Base-by-base conservation (phyloP, 2,113 vertebrate species). In the Rhinopomastus cyanomelas region DNA sequence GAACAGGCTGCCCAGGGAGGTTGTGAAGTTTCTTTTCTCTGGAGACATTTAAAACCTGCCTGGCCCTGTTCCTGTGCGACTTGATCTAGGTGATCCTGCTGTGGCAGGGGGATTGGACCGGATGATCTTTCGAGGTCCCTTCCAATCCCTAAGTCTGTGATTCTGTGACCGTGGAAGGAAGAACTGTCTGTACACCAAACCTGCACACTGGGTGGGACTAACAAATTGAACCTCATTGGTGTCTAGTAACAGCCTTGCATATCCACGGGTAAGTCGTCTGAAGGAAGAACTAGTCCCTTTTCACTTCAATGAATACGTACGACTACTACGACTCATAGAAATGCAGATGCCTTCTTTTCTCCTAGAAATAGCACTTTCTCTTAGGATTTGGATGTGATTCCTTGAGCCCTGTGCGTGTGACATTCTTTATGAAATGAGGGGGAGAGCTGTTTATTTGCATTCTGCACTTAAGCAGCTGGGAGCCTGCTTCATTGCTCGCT, bases 271-370 rank as follows among this genome's bases (percentile, higher is more conserved):
- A 73, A 22, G 72, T 68, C 32, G 44, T 75, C 69, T 90, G 90
- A 89, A 88, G 77, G 85, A 94, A 94, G 82, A 88, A 71, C 84
- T 78, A 53, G 57, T 74, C 52, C 23, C 51, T 88, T 88, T 81
- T 88, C 74, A 61, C 59, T 85, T 80, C 83, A 37, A 8, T 56
- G 44, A 72, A 44, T 44, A 59, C 2, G 1, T 82, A 83, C 34
- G 67, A 25, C 34, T 88, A n/a, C 79, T 65, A 23, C 62, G 76
- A 56, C 52, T 76, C 37, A 37, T 17, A 59, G 67, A 57, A 90
- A 93, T 37, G 39, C 30, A 48, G 23, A 29, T 80, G 44, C 16
- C 12, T 34, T 62, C 34, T n/a, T n/a, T 39, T 72, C 14, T 21
- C 37, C 19, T 7, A 84, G 36, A 84, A 82, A 77, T 46, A 94